Conservation (phyloP, 2,113 vertebrate genomes). For the Chiloscyllium plagiosum region DNA sequence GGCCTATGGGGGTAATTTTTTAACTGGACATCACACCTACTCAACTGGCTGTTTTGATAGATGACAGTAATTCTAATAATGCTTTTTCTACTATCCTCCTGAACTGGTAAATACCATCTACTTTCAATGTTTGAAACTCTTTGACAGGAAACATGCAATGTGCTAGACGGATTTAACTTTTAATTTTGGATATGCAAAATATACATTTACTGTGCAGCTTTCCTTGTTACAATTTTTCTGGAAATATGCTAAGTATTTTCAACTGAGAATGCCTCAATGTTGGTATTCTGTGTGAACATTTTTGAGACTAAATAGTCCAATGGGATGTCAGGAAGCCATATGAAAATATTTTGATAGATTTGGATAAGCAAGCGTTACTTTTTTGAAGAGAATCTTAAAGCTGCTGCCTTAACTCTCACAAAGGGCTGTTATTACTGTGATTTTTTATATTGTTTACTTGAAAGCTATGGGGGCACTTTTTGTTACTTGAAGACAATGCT, state of each 20-base stretch:
- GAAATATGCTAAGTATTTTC: background rate
- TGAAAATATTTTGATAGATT: constrained; percentile 38
- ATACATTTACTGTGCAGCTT: constrained; percentile 2
- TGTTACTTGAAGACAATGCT: constrained; percentile 71
- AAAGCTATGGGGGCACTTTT: constrained; percentile 69
- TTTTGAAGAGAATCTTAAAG: constrained; percentile 41
- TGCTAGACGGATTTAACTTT: constrained; percentile 5
- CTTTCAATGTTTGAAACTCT: background rate
- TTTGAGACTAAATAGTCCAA: constrained; percentile 30
- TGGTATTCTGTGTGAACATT: constrained; percentile 13
- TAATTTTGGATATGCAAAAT: background rate
- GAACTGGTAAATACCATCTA: background rate
- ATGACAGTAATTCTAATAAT: constrained; percentile 47
- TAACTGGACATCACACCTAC: constrained; percentile 58
- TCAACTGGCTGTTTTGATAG: constrained; percentile 71
- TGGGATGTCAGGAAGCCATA: constrained; percentile 29
- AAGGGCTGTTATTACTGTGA: constrained; percentile 54
- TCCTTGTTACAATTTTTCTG: constrained; percentile 6
- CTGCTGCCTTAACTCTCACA: constrained; percentile 61
- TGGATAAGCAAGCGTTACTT: constrained; percentile 24
- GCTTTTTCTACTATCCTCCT: background rate
- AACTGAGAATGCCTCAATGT: constrained; percentile 1
- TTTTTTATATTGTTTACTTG: constrained; percentile 64
- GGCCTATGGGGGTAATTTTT: constrained; percentile 60
- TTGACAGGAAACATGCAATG: background rate